Evolutionary conservation across 2,113 vertebrate species (phyloP), one percentile per base, ranked within the genome.

Genomic region (Pardalotus punctatus): DNA sequence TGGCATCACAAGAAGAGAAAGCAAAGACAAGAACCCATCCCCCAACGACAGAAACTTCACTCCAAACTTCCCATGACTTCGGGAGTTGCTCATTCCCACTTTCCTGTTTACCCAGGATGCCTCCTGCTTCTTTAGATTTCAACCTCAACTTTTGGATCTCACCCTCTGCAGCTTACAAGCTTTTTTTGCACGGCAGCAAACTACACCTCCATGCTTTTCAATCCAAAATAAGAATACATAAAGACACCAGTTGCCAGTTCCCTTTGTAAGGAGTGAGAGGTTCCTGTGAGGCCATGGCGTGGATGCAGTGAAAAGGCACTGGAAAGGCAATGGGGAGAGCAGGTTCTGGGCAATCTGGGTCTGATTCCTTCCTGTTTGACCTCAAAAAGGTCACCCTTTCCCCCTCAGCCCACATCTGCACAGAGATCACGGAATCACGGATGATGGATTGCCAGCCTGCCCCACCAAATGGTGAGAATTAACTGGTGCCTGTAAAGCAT

Each of bases 261-360:
- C 61, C 51, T 42, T 48, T 8, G 1, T 4, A 10, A 47, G 65
- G 72, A 12, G 28, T 2, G 3, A 40, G 31, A 58, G 28, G 24
- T 3, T 73, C 22, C 31, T 23, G 0, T 1, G 35, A 50, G 53
- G n/a, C 60, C 0, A 2, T 4, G 56, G 43, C 8, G 4, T 1
- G 19, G 50, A 5, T 2, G 3, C 53, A 51, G 64, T 14, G 54
- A 33, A 29, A 84, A 29, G 38, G 24, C 47, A 35, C 45, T 2
- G 33, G 19, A 11, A 28, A 11, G 29, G 42, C 77, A 31, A 4
- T 0, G 12, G 33, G 48, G 31, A 53, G 53, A 74, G 58, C 24
- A 47, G 25, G 14, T 19, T 56, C 35, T 48, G 53, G 47, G 36
- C 27, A 43, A 36, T 7, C 4, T 33, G 71, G 35, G 36, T 65